Evolutionary conservation across 2,797 vertebrate genomes (phyloP).

Genomic region (Tamandua tetradactyla): DNA sequence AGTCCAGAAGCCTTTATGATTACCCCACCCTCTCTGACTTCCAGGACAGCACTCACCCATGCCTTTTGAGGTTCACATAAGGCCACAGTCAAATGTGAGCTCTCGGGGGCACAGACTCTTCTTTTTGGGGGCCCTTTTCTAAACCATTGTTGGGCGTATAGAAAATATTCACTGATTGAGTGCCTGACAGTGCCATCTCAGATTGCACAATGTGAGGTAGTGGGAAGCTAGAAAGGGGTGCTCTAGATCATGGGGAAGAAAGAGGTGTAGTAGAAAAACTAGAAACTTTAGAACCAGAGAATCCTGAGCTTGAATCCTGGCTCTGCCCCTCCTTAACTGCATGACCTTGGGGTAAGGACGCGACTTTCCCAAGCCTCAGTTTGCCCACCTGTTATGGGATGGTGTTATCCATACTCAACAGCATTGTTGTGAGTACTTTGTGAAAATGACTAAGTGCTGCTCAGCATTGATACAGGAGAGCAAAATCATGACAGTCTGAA

Average conservation of each 20-base stretch:
- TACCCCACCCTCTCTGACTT: not conserved
- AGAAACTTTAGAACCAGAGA: not conserved
- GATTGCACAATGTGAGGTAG: not conserved
- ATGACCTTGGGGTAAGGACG: not conserved
- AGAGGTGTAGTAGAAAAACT: not conserved
- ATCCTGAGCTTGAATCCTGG: not conserved
- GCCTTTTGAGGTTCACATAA: not conserved
- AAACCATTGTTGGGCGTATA: not conserved
- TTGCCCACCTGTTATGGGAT: not conserved
- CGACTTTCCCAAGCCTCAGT: not conserved
- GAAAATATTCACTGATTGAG: not conserved
- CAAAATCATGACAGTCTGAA: not conserved
- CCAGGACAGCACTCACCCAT: not conserved
- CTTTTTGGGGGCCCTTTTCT: not conserved
- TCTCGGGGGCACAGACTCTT: not conserved
- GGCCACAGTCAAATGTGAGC: not conserved
- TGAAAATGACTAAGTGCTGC: not conserved
- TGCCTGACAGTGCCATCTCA: not conserved
- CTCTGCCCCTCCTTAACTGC: not conserved
- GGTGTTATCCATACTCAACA: accelerated
- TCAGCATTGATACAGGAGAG: not conserved
- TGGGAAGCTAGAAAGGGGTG: not conserved
- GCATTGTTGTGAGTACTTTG: not conserved
- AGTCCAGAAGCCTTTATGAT: not conserved
- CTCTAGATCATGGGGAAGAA: not conserved